Evolutionary conservation across 2,797 vertebrate genomes (phyloP), one percentile per base, ranked within the genome.

Genomic region (Manis pentadactyla): DNA sequence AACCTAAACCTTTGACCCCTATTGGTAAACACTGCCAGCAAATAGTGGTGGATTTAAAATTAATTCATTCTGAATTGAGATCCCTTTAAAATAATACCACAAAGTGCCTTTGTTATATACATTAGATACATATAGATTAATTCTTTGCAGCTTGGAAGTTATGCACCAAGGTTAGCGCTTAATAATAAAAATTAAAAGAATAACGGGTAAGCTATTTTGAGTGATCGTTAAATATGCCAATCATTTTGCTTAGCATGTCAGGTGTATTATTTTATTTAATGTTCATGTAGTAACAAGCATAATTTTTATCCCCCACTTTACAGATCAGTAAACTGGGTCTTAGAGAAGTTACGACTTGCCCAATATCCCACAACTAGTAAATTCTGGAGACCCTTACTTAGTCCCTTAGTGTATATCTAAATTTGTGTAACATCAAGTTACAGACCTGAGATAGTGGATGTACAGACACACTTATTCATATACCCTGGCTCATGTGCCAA

Each of bases 111-210:
- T 59, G 27, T 78, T 51, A 15, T 68, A 42, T 12, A 46, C 10
- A 46, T 46, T 46, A 46, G 46, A 46, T 12, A 46, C 11, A 46
- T 46, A 46, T 46, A 46, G 46, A 46, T 11, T 46, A 46, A 17
- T 51, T 2, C 75, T 71, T 92, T 79, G 46, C 7, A 64, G 37
- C 46, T 74, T 37, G 15, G 17, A 37, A 82, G 34, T n/a, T 59
- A 46, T 23, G 25, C 5, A 78, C 46, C 37, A 93, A 79, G 34
- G 4, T 51, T 68, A 57, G 14, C 51, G 9, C 31, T 63, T 77
- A 82, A 46, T 66, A 68, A 63, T 49, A 64, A 93, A 93, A 96
- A 75, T 59, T 39, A 46, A 83, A 91, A 49, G 34, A 94, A 37
- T 29, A 82, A 87, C 15, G 5, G 49, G 34, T 78, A 87, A 92